Evolutionary conservation across 2,113 vertebrate species (phyloP), one percentile per base, ranked within the genome.

Genomic region (Petrocephalus zakoni): DNA sequence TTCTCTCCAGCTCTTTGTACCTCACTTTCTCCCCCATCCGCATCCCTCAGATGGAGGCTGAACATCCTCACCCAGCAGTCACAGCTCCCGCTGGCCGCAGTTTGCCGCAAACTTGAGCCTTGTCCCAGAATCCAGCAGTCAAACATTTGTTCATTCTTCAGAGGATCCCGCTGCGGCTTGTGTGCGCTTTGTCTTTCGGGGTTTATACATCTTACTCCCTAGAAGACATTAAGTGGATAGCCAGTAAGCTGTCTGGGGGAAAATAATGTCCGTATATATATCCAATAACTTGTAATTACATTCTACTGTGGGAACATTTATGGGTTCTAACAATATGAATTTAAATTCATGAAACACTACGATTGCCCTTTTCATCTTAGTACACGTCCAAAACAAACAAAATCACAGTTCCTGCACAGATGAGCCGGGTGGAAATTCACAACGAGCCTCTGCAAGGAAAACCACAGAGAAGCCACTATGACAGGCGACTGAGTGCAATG

Each of bases 361-460:
- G n/a, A 49, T 85, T 85, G 82, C 82, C 46, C 46, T 56, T 86
- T 86, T 56, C 84, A 34, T 86, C 51, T 56, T 55, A 86, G 22
- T 56, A 34, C 49, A 86, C n/a, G 52, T 86, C 52, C 52, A 86
- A 86, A 86, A 52, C 52, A 86, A 86, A 86, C 51, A 53, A 55
- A 86, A 86, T 49, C 84, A 86, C 84, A 53, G 52, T 55, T 49
- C 52, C 34, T 34, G 84, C 25, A 13, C 52, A 86, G 52, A 86
- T 55, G 25, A 86, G 25, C 84, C 52, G 11, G 13, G 81, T 47
- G 81, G 81, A 83, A 49, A 83, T 83, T 83, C n/a, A 83, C 46
- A 47, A 83, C 5, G 2, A 47, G 25, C 49, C 52, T 55, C 84
- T 56, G 52, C 55, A 86, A 86, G 49, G n/a, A 37, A 86, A 86